A percentile compares a stretch with the other conserved stretches of the same genome.
Evolutionary conservation across 2,888 invertebrate species (phyloP).

Genomic region (Drosophila mulleri): DNA sequence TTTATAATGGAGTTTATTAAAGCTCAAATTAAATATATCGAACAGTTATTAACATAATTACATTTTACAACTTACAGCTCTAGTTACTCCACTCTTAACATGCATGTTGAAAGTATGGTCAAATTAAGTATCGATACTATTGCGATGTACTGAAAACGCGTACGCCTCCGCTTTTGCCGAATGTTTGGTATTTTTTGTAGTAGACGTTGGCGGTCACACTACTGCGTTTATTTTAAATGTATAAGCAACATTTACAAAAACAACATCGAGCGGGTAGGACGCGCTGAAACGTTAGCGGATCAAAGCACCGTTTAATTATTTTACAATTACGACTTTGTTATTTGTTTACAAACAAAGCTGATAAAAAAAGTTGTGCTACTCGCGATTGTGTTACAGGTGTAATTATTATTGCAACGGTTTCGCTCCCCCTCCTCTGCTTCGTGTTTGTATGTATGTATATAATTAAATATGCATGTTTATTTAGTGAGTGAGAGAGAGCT

Average conservation of each 20-base stretch:
- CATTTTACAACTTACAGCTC: neutral
- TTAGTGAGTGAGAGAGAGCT: neutral
- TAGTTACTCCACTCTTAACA: conserved; percentile 14
- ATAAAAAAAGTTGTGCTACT: conserved; percentile 31
- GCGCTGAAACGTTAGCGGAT: conserved; percentile 53
- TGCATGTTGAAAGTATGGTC: neutral
- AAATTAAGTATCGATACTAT: conserved; percentile 24
- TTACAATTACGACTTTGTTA: conserved; percentile 58
- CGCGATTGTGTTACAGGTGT: conserved; percentile 50
- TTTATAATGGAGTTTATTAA: too few species aligned
- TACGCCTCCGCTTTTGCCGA: neutral
- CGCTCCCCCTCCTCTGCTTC: conserved; percentile 20
- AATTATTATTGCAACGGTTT: conserved; percentile 46
- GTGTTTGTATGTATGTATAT: conserved; percentile 37
- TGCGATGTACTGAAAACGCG: conserved; percentile 2
- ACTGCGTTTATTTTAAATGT: conserved; percentile 39
- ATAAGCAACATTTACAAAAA: conserved; percentile 55
- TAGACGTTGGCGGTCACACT: conserved; percentile 33
- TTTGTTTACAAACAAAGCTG: conserved; percentile 60
- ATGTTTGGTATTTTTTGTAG: conserved; percentile 30
- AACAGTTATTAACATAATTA: neutral
- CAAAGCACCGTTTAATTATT: conserved; percentile 55
- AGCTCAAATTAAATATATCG: neutral
- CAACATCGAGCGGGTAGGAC: conserved; percentile 57
- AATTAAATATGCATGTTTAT: conserved; percentile 26